Evolutionary conservation across 2,888 invertebrate genomes (phyloP).

Genomic region (Coleophora deauratella): DNA sequence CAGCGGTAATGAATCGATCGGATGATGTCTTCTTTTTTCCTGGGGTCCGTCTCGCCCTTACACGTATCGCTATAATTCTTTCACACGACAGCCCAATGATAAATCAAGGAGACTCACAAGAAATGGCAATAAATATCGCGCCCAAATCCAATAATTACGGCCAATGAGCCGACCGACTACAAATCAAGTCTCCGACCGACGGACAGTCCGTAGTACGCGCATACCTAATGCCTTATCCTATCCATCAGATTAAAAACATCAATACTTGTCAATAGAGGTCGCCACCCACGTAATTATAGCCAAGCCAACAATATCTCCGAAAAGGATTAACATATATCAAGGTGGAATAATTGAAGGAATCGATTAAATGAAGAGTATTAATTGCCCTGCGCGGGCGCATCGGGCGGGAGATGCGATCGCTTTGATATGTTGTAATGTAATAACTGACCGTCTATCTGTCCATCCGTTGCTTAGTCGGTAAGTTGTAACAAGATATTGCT

Average conservation of each 20-base stretch:
- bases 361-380: slow-evolving; percentile 73
- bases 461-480: slow-evolving; percentile 66
- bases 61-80: slow-evolving; percentile 52
- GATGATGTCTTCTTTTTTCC: too few species aligned
- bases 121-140: slow-evolving; percentile 68
- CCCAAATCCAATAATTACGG: slow-evolving; percentile 71
- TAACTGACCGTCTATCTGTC: slow-evolving; percentile 48
- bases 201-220: slow-evolving; percentile 23
- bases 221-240: slow-evolving; percentile 71
- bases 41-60: too few species aligned
- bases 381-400: slow-evolving; percentile 67
- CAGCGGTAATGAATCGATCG: too few species aligned
- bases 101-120: slow-evolving; percentile 64
- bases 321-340: slow-evolving; percentile 72
- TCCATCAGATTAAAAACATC: slow-evolving; percentile 74
- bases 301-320: slow-evolving; percentile 27
- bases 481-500: slow-evolving; percentile 24
- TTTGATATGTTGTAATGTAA: slow-evolving; percentile 33
- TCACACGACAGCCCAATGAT: slow-evolving; percentile 53
- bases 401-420: slow-evolving; percentile 39
- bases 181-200: slow-evolving; percentile 42
- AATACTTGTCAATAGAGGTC: slow-evolving; percentile 72
- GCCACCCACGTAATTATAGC: slow-evolving; percentile 73
- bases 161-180: slow-evolving; percentile 65
- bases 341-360: slow-evolving; percentile 71